A percentile compares a stretch with the other conserved stretches of the same genome.
phyloP scores from a whole-genome alignment of 1,140 invertebrate genomes.

The Papilio aristodemus region DNA sequence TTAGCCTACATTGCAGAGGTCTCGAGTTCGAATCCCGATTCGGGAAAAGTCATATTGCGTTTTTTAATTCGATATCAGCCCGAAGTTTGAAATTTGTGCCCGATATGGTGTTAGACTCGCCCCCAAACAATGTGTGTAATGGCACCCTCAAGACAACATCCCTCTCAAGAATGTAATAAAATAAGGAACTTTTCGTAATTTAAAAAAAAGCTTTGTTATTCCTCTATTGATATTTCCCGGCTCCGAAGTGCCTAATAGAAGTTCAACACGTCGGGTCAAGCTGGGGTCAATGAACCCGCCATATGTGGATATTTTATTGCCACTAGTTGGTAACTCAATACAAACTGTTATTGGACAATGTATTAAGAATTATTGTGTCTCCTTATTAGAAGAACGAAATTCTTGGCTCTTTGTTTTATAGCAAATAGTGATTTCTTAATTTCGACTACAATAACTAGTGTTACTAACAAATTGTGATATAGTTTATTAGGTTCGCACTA shows the following conservation, averaged over 20 bases:
- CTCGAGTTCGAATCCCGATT: no score
- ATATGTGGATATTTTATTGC: constrained; percentile 32
- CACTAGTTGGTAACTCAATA: constrained; percentile 20
- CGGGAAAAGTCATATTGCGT: no score
- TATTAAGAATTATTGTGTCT: constrained; percentile 24
- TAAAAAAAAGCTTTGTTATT: neutral
- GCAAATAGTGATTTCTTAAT: constrained; percentile 18
- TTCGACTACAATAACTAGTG: neutral
- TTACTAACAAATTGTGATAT: neutral
- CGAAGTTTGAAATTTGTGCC: no score
- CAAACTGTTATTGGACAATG: constrained; percentile 25
- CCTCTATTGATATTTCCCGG: constrained; percentile 21
- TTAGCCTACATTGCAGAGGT: no score
- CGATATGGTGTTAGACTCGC: no score
- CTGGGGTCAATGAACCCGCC: constrained; percentile 15
- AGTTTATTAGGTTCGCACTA: no score
- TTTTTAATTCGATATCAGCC: no score
- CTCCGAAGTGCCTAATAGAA: constrained; percentile 7
- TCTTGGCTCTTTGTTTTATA: constrained; percentile 18
- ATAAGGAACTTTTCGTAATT: neutral
- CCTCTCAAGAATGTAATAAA: no score
- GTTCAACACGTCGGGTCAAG: constrained; percentile 24
- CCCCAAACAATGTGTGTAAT: no score
- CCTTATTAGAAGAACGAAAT: constrained; percentile 7
- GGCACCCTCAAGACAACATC: no score